Evolutionary conservation across 2,113 vertebrate species (phyloP).

Genomic region (Amphiprion percula): DNA sequence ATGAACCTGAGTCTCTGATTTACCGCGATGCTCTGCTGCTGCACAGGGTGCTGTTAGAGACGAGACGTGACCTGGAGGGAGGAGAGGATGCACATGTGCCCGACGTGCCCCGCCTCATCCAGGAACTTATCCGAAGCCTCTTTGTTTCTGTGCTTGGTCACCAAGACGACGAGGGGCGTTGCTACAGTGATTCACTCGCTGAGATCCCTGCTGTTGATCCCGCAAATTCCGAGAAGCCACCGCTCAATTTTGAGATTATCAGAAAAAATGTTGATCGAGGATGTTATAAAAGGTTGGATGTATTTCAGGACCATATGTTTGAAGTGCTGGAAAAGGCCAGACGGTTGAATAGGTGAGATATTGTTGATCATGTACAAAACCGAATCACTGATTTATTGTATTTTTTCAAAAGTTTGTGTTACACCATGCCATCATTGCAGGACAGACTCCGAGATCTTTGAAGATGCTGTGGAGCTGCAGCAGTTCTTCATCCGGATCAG

Average conservation of each 20-base stretch:
- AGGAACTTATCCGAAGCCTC: constrained; percentile 97
- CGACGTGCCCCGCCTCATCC: constrained; percentile 95
- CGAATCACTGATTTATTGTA: neutral
- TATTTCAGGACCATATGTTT: constrained; percentile 99
- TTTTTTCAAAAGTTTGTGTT: constrained; percentile 1
- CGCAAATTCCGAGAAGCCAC: constrained; percentile 88
- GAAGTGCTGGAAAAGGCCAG: constrained; percentile 97
- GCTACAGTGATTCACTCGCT: constrained; percentile 98
- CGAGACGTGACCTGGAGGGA: constrained; percentile 93
- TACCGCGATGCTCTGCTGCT: constrained; percentile 97
- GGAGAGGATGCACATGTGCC: constrained; percentile 95
- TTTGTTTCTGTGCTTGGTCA: constrained; percentile 98
- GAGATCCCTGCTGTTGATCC: constrained; percentile 94
- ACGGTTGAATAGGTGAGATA: constrained; percentile 91
- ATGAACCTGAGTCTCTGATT: constrained; percentile 97
- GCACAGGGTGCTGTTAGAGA: constrained; percentile 95
- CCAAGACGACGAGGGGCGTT: constrained; percentile 98
- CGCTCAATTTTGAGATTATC: constrained; percentile 96
- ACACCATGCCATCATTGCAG: constrained; percentile 73
- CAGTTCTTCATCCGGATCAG: constrained; percentile 98
- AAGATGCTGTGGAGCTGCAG: constrained; percentile 97
- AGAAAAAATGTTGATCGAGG: constrained; percentile 94
- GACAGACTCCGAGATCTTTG: constrained; percentile 98
- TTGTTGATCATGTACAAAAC: constrained; percentile 6
- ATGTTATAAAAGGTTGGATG: constrained; percentile 93